Evolutionary conservation across 2,888 invertebrate species (phyloP), one percentile per base, ranked within the genome.

Genomic region (Leistus spinibarbis): DNA sequence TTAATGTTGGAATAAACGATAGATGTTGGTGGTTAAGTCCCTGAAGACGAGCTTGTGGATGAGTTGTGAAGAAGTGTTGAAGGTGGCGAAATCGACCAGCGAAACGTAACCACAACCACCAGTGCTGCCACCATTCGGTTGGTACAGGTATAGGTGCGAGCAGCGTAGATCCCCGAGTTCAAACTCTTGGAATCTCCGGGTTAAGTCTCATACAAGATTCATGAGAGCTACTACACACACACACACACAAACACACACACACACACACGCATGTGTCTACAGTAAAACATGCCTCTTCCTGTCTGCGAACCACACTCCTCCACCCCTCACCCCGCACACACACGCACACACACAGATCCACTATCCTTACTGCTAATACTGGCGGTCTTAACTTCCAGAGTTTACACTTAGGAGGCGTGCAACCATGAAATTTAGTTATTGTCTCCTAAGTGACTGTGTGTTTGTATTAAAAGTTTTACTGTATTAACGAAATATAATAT

Each of bases 181-280:
- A 72, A 72, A 64, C 64, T 72, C 24, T 66, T 56, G 72, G 72
- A 72, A 56, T 72, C 72, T 56, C 40, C 64, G 72, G 72, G 65
- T 72, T 72, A 71, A 64, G 72, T 72, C 66, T 72, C 72, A 72
- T 72, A 57, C 72, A 72, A 72, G 65, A 72, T 72, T 72, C 72
- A 72, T 72, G 72, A 72, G 66, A 66, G 60, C 17, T 17, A 60
- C 7, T 60, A 20, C 16, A 60, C 60, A 60, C 1, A 60, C 60
- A 60, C 24, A 54, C 69, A 69, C 69, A 56, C 24, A 60, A 60
- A 57, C 69, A 69, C 56, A 68, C 56, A 68, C 56, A 57, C 54
- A 67, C 10, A 67, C 54, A 67, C 67, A 67, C 40, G 40, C 40
- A 40, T 40, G 40, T 40, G 40, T 40, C 40, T 40, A 40, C 40